Conservation (phyloP, 2,797 vertebrate genomes). For the Oreortyx pictus region DNA sequence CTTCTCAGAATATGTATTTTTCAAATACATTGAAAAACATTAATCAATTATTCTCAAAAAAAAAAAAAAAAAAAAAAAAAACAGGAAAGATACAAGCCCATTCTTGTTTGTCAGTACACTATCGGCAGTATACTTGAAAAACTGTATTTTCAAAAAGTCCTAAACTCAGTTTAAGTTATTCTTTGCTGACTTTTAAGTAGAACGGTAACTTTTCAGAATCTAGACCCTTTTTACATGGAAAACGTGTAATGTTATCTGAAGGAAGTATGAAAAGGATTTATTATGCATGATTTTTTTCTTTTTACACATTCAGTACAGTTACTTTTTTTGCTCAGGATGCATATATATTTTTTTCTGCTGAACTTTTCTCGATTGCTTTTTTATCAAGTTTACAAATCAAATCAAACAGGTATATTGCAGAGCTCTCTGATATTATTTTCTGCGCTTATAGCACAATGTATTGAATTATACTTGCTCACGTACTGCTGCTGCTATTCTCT, state of each 20-base stretch:
- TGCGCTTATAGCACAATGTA: conserved; percentile 80
- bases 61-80: conserved; percentile 37
- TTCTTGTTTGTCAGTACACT: neutral
- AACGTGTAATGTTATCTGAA: conserved; percentile 67
- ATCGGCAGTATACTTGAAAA: neutral
- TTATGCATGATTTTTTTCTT: conserved; percentile 76
- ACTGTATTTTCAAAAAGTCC: neutral
- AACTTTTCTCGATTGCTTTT: conserved; percentile 85
- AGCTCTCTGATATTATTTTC: conserved; percentile 83
- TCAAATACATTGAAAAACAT: conserved; percentile 47
- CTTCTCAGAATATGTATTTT: conserved; percentile 35
- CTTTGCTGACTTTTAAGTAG: conserved; percentile 57
- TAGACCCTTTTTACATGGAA: conserved; percentile 62
- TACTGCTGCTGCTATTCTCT: conserved; percentile 75
- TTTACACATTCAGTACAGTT: conserved; percentile 76
- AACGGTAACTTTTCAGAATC: conserved; percentile 63
- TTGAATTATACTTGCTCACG: conserved; percentile 81
- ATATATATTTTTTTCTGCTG: conserved; percentile 75
- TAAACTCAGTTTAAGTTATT: conserved; percentile 37
- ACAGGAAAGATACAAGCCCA: neutral
- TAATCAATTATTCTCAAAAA: conserved; percentile 49
- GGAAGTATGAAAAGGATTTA: conserved; percentile 63
- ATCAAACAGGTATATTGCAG: conserved; percentile 87
- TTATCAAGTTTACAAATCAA: conserved; percentile 88
- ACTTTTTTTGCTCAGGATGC: conserved; percentile 76